Base-by-base conservation (phyloP, 2,113 vertebrate genomes). In the Eolophus roseicapilla region DNA sequence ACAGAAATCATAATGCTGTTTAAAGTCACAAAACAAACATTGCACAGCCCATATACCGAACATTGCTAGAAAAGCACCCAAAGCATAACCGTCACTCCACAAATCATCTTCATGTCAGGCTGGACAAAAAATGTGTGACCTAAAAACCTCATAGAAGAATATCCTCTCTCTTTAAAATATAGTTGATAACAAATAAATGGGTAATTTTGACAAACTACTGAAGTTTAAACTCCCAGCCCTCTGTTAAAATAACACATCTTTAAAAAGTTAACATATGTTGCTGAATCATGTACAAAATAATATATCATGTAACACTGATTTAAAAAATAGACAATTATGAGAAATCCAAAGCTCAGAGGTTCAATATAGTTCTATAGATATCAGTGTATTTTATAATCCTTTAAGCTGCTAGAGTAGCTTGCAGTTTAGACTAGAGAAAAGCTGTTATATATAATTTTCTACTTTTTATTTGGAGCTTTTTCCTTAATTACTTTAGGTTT, bases 1-100 rank as follows among this genome's bases (percentile, higher is more conserved):
- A 95, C 74, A 95, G 95, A 97, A 98, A 93, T 95, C 46, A 77
- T 87, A 96, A 96, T 94, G 84, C 82, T 94, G 91, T 95, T 90
- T 95, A 77, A 96, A 98, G 84, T 95, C 86, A 96, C 93, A 95
- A 97, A 90, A 84, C 90, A 97, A 97, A 93, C 63, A 92, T 27
- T 83, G 90, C 18, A 15, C 31, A 85, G 59, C 55, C 52, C 57
- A 75, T 96, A 90, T 96, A 97, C 82, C 76, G 69, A 95, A 91
- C 93, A 80, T 68, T 47, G 16, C 20, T 68, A 17, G 83, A 35
- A 44, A 94, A 81, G 24, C 83, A 55, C 73, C 90, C 85, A 95
- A 92, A 90, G 65, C 62, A 8, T 52, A 88, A 73, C 3, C 41
- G 80, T 33, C 73, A 93, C 69, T 88, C 59, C 50, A 91, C 55